Base-by-base conservation (phyloP, 1,140 invertebrate species). In the Tribolium castaneum region DNA sequence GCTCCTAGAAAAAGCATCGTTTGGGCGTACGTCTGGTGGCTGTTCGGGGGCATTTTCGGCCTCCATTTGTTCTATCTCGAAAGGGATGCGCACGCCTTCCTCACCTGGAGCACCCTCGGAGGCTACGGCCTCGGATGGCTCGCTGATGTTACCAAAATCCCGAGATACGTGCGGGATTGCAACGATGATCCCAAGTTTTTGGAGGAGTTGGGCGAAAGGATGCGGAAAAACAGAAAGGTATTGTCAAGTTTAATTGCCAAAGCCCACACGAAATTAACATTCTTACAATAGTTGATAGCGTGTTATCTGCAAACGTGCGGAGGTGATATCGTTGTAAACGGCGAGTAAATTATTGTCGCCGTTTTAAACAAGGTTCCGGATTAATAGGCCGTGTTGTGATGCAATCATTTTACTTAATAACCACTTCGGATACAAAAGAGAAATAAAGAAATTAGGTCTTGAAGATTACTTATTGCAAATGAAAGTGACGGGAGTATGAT, bases 31-130 rank as follows among this genome's bases (percentile, higher is more conserved):
- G 50, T 98, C 12, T 87, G 95, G 13, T 98, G 96, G 96, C 82
- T 96, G 0, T 89, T 96, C 77, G 95, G 95, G 30, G 97, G 97
- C 6, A 88, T 95, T 81, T 93, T 96, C 80, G 97, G 97, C 0
- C 86, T 96, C 1, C 97, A 99, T 88, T 96, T 98, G 85, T 91
- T 98, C 83, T 99, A 99, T 86, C 88, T 99, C 51, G 90, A 92
- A 52, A 88, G 97, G 73, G 96, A 98, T 86, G 89, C 92, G n/a
- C 97, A 99, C 83, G 97, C 94, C 0, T 95, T 98, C 83, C 88
- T 97, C 0, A 97, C 94, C 91, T 94, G 94, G 89, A 92, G 92
- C 56, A 95, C 95, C 1, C 87, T 96, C 6, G 97, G 96, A 10
- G 97, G 96, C 2, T 96, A 95, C 83, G 95, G 95, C 2, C 83